A percentile compares a stretch with the other conserved stretches of the same genome.
These are phyloP conservation scores for Nomada ruficornis DNA, from an alignment of 2,888 invertebrate species.

Conservation along the genomic window DNA sequence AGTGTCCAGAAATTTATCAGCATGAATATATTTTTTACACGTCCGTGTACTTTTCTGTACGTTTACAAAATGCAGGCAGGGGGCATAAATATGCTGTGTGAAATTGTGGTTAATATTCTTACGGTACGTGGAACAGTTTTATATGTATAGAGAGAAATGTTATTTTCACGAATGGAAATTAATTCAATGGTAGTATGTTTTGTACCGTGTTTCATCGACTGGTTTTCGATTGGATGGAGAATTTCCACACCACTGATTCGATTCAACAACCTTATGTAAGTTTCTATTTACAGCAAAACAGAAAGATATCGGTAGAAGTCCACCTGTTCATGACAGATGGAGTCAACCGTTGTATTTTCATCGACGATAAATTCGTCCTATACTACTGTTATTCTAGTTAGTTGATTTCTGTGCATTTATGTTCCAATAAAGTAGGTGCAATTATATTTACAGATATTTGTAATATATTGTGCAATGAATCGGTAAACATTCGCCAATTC, in stretches of 20 bases:
- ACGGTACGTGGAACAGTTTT: neutral
- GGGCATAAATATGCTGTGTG: too few species aligned
- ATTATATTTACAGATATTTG: too few species aligned
- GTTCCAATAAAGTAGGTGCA: too few species aligned
- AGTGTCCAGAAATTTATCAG: too few species aligned
- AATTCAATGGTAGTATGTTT: neutral
- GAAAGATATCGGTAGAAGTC: constrained; percentile 19
- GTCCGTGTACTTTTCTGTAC: too few species aligned
- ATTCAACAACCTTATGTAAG: neutral
- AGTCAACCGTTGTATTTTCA: constrained; percentile 1
- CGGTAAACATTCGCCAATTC: too few species aligned
- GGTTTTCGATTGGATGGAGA: neutral
- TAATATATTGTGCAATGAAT: too few species aligned
- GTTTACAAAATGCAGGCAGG: too few species aligned
- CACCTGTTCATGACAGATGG: neutral
- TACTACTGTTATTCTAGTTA: constrained; percentile 23
- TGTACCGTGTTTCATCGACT: neutral
- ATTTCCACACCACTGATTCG: neutral
- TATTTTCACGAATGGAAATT: constrained; percentile 3
- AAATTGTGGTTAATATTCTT: too few species aligned
- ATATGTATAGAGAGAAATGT: neutral
- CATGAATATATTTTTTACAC: too few species aligned
- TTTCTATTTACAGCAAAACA: constrained; percentile 9
- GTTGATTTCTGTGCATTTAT: too few species aligned
- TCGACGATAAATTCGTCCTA: constrained; percentile 12